phyloP scores from a whole-genome alignment of 2,888 invertebrate species.

The Caenorhabditis becei region DNA sequence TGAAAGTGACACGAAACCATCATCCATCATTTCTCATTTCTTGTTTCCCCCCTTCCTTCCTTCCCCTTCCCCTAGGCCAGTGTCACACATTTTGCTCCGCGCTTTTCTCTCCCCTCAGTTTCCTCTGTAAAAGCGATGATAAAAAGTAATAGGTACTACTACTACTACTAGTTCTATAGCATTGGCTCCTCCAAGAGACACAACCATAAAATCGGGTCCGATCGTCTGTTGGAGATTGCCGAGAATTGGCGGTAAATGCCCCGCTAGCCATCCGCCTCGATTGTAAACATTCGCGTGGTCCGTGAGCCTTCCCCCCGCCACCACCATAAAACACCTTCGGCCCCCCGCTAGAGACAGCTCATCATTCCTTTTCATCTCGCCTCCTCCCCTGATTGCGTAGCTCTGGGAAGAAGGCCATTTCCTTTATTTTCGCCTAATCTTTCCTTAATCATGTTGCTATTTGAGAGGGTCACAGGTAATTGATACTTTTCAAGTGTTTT shows the following conservation, averaged over 20 bases:
- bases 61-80: conserved; percentile 26
- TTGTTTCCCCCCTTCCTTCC: conserved; percentile 30
- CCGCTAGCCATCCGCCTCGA: conserved; percentile 13
- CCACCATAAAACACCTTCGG: conserved; percentile 44
- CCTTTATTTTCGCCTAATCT: not conserved
- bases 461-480: conserved; percentile 45
- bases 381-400: conserved; percentile 3
- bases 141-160: conserved; percentile 37
- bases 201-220: conserved; percentile 46
- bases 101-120: not conserved
- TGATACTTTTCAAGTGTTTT: not conserved
- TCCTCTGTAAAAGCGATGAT: not conserved
- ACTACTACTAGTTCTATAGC: conserved; percentile 28
- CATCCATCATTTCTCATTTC: conserved; percentile 63
- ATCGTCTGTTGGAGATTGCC: conserved; percentile 40
- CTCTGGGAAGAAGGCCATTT: conserved; percentile 14
- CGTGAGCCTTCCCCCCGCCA: conserved; percentile 27
- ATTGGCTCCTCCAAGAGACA: conserved; percentile 38
- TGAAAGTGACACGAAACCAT: conserved; percentile 44
- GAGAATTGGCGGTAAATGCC: conserved; percentile 51
- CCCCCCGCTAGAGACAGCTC: conserved; percentile 10
- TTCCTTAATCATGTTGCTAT: conserved; percentile 35
- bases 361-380: conserved; percentile 37
- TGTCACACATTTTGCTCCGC: conserved; percentile 27
- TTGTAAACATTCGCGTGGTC: conserved; percentile 49